Evolutionary conservation across 2,113 vertebrate species (phyloP).

Genomic region (Athene noctua): DNA sequence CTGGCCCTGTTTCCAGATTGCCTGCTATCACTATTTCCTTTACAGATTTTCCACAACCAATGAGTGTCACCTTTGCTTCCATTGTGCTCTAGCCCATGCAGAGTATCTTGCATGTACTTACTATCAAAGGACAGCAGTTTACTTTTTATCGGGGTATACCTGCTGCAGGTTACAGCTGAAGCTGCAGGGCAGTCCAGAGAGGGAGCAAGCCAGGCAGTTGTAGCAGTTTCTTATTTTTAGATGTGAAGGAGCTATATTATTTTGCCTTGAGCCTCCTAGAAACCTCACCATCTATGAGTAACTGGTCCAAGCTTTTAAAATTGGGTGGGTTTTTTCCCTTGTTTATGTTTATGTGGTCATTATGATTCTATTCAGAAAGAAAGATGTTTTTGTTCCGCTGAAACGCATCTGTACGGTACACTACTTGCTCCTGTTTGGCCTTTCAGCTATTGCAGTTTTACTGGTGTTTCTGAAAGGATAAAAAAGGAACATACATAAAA

Average conservation of each 20-base stretch:
- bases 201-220: neutral
- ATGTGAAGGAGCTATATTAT: neutral
- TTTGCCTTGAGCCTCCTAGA: neutral
- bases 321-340: rapidly evolving
- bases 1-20: neutral
- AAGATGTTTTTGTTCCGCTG: neutral
- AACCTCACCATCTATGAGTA: neutral
- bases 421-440: neutral
- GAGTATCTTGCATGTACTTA: neutral
- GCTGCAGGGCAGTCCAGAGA: neutral
- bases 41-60: neutral
- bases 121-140: neutral
- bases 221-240: neutral
- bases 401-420: neutral
- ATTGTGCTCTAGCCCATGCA: neutral
- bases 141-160: neutral
- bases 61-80: neutral
- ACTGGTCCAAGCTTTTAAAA: neutral
- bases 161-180: neutral
- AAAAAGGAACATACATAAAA: neutral
- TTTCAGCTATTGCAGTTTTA: neutral
- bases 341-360: neutral
- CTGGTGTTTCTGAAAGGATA: neutral
- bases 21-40: neutral
- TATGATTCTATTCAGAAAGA: neutral